A percentile compares a stretch with the other conserved stretches of the same genome.
Conservation (phyloP, 2,797 vertebrate genomes). For the Pseudochirops cupreus region DNA sequence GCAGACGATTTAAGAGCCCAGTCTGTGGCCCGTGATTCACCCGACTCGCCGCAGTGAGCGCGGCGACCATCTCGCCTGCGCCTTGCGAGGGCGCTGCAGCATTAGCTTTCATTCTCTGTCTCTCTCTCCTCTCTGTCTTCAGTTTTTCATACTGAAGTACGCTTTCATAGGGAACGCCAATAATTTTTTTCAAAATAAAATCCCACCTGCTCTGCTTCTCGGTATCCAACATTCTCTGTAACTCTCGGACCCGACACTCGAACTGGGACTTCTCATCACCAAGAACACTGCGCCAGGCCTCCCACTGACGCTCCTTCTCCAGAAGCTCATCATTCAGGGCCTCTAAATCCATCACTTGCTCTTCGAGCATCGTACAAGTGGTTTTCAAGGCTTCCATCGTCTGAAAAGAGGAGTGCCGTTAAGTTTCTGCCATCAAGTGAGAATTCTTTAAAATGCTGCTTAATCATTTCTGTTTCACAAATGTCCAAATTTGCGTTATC, state of each 20-base stretch:
- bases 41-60: too few species aligned
- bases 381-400: slow-evolving; percentile 99
- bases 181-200: slow-evolving; percentile 24
- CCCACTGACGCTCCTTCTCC: slow-evolving; percentile 97
- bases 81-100: too few species aligned
- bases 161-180: slow-evolving; percentile 52
- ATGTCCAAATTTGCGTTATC: not conserved
- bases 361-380: slow-evolving; percentile 98
- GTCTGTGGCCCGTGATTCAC: too few species aligned
- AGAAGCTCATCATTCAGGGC: slow-evolving; percentile 95
- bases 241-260: slow-evolving; percentile 94
- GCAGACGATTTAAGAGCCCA: too few species aligned
- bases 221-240: slow-evolving; percentile 95
- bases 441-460: slow-evolving; percentile 77
- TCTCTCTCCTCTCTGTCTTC: slow-evolving; percentile 27
- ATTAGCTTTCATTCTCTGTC: too few species aligned
- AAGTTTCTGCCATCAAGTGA: slow-evolving; percentile 79
- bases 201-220: slow-evolving; percentile 96
- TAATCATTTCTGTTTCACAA: slow-evolving; percentile 66
- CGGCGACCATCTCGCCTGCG: too few species aligned
- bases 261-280: slow-evolving; percentile 97
- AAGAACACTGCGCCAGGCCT: slow-evolving; percentile 94
- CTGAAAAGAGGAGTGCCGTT: slow-evolving; percentile 86
- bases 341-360: slow-evolving; percentile 98
- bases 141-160: slow-evolving; percentile 57